These are phyloP conservation scores for Drosophila flavopinicola DNA, from an alignment of 2,888 invertebrate species.

Conservation along the genomic window DNA sequence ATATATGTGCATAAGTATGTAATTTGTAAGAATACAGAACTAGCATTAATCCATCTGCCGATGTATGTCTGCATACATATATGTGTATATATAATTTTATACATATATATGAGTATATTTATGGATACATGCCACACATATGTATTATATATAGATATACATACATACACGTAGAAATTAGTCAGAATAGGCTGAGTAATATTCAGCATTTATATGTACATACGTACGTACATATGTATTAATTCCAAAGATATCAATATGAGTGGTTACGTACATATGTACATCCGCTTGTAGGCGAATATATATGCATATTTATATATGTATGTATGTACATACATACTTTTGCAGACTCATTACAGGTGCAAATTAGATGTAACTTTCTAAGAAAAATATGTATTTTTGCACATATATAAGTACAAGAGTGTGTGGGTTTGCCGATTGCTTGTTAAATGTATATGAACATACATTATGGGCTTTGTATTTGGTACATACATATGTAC, in stretches of 20 bases:
- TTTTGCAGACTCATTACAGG: background rate
- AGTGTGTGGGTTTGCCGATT: constrained; percentile 5
- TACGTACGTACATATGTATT: constrained; percentile 19
- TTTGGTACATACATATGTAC: background rate
- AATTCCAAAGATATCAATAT: constrained; percentile 16
- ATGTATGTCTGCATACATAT: constrained; percentile 13
- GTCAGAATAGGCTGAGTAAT: constrained; percentile 59
- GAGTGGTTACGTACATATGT: constrained; percentile 24
- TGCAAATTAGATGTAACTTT: constrained; percentile 7
- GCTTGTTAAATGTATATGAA: background rate
- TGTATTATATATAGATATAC: constrained; percentile 34
- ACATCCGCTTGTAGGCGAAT: constrained; percentile 1
- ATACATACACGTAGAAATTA: constrained; percentile 47
- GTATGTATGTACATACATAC: background rate
- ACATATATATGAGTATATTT: constrained; percentile 40
- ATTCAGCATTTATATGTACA: constrained; percentile 27
- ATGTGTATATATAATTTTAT: constrained; percentile 21
- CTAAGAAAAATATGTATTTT: constrained; percentile 1
- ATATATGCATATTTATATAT: background rate
- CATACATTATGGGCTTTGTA: constrained; percentile 12
- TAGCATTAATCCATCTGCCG: constrained; percentile 3
- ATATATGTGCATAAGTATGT: constrained; percentile 8
- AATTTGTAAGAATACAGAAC: constrained; percentile 6
- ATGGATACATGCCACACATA: constrained; percentile 28
- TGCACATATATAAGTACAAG: background rate